Conservation (phyloP, 1,140 invertebrate species). For the Leptopilina clavipes region DNA sequence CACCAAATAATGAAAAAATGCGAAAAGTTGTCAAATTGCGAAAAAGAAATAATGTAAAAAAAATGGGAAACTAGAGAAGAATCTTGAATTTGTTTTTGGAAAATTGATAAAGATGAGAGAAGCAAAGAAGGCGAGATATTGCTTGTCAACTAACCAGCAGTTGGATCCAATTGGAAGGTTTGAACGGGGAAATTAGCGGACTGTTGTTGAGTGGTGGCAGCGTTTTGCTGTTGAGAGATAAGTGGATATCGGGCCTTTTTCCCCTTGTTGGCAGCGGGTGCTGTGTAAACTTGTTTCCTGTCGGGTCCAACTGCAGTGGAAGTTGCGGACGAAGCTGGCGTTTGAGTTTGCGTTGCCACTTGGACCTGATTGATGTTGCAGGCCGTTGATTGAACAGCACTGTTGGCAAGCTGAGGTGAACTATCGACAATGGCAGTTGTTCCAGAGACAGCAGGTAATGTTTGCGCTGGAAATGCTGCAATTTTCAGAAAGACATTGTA, state of each 20-base stretch:
- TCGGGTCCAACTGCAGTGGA: slow-evolving; percentile 62
- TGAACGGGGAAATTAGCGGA: slow-evolving; percentile 70
- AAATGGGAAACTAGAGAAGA: too few relatives aligned
- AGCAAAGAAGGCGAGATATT: neutral
- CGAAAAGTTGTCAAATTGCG: too few relatives aligned
- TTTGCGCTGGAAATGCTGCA: slow-evolving; percentile 65
- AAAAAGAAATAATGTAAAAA: too few relatives aligned
- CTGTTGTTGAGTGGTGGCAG: slow-evolving; percentile 62
- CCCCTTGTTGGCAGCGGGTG: slow-evolving; percentile 63
- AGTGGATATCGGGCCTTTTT: slow-evolving; percentile 71
- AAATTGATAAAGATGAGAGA: too few relatives aligned
- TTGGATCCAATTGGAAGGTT: slow-evolving; percentile 72
- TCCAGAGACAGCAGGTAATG: slow-evolving; percentile 58
- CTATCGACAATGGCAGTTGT: slow-evolving; percentile 57
- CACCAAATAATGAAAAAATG: too few relatives aligned
- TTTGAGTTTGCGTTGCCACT: slow-evolving; percentile 78
- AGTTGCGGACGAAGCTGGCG: slow-evolving; percentile 65
- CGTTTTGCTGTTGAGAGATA: slow-evolving; percentile 70
- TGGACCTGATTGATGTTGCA: slow-evolving; percentile 74
- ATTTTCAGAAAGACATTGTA: neutral
- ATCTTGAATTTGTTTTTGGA: too few relatives aligned
- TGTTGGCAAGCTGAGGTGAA: slow-evolving; percentile 57
- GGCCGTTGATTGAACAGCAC: slow-evolving; percentile 60
- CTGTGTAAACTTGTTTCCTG: slow-evolving; percentile 69
- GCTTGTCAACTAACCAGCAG: slow-evolving; percentile 66